Evolutionary conservation across 2,888 invertebrate species (phyloP).

Genomic region (Zygaena filipendulae): DNA sequence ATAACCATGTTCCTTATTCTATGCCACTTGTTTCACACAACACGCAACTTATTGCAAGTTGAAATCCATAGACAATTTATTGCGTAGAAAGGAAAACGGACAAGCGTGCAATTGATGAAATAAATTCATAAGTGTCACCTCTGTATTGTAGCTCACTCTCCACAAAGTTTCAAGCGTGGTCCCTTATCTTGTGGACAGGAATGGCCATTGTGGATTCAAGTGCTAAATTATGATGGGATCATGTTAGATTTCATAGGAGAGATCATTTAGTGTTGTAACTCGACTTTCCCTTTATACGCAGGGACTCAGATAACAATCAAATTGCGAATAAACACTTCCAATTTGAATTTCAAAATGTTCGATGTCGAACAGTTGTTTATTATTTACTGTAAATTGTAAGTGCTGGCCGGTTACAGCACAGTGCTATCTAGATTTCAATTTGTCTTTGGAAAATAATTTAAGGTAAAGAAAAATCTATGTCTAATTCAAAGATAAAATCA

Average conservation of each 20-base stretch:
- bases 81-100: too few relatives aligned
- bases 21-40: too few relatives aligned
- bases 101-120: constrained; percentile 30
- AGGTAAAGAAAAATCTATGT: too few relatives aligned
- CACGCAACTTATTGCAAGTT: too few relatives aligned
- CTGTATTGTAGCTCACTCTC: constrained; percentile 26
- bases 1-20: too few relatives aligned
- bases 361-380: neutral
- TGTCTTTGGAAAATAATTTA: too few relatives aligned
- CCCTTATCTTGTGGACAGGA: constrained; percentile 43
- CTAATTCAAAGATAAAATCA: too few relatives aligned
- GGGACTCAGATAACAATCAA: constrained; percentile 35
- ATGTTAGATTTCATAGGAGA: constrained; percentile 37
- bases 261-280: constrained; percentile 29
- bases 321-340: constrained; percentile 33
- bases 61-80: too few relatives aligned
- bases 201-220: constrained; percentile 43
- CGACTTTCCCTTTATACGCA: constrained; percentile 22
- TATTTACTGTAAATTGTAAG: too few relatives aligned
- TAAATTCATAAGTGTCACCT: constrained; percentile 23
- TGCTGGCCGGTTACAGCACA: too few relatives aligned
- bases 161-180: constrained; percentile 18
- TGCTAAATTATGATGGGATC: constrained; percentile 52
- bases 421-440: too few relatives aligned
- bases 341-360: constrained; percentile 47